phyloP scores from a whole-genome alignment of 1,140 invertebrate species.

The Steinernema feltiae region DNA sequence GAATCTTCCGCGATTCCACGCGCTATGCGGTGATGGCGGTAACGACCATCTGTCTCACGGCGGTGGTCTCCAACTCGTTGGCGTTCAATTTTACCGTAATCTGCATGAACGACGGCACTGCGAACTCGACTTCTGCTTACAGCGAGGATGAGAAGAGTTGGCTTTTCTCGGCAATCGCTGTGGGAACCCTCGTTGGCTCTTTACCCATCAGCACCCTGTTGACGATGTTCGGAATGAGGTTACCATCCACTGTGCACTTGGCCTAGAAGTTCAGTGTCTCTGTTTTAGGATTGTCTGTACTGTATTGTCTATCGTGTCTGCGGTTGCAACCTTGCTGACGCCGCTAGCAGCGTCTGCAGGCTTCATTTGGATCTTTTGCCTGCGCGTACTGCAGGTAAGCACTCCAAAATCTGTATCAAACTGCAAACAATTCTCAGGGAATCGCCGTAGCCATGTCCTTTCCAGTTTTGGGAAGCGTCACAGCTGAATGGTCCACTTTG shows the following conservation, averaged over 20 bases:
- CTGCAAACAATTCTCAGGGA: conserved; percentile 14
- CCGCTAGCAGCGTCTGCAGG: conserved; percentile 23
- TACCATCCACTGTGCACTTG: too few relatives aligned
- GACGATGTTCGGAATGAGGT: conserved; percentile 15
- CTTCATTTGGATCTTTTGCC: conserved; percentile 2
- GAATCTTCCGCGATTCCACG: conserved; percentile 21
- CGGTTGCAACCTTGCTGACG: conserved; percentile 22
- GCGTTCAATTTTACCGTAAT: conserved; percentile 37
- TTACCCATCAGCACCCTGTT: conserved; percentile 13
- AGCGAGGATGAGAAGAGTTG: not conserved
- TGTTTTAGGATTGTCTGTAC: not conserved
- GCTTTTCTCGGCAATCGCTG: conserved; percentile 30
- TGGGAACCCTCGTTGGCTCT: conserved; percentile 22
- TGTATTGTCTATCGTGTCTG: conserved; percentile 7
- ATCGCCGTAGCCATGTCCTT: conserved; percentile 24
- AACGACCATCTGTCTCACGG: conserved; percentile 26
- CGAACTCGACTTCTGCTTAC: not conserved
- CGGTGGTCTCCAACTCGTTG: conserved; percentile 19
- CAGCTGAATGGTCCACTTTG: conserved; percentile 25
- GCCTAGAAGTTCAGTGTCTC: too few relatives aligned
- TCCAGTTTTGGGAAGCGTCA: conserved; percentile 21
- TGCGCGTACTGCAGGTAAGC: conserved; percentile 12
- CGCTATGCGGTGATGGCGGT: conserved; percentile 24
- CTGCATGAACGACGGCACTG: conserved; percentile 32
- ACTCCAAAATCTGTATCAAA: not conserved